Evolutionary conservation across 2,888 invertebrate genomes (phyloP).

Genomic region (Tenthredo amoena): DNA sequence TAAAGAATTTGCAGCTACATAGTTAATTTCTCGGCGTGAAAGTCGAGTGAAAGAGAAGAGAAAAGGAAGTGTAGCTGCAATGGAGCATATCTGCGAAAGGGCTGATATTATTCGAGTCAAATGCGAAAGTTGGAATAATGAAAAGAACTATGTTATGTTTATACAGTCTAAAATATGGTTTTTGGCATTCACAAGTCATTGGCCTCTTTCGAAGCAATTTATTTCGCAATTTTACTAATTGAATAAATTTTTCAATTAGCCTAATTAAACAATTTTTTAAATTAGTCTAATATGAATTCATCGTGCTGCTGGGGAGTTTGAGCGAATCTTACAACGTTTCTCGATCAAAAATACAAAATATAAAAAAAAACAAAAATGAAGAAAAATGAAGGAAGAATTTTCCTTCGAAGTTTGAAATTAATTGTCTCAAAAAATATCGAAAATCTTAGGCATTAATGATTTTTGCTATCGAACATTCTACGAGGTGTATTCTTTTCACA

Average conservation of each 20-base stretch:
- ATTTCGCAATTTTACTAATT: neutral
- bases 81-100: conserved; percentile 26
- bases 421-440: neutral
- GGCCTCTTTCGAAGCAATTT: neutral
- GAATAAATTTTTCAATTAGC: neutral
- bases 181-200: neutral
- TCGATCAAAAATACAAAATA: neutral
- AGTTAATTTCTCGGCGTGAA: conserved; percentile 13
- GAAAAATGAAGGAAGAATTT: neutral
- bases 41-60: conserved; percentile 44
- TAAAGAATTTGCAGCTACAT: neutral
- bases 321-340: neutral
- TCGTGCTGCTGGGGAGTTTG: neutral
- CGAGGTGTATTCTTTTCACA: too few relatives aligned
- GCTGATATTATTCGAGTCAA: conserved; percentile 6
- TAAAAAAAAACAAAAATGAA: neutral
- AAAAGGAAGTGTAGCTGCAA: conserved; percentile 31
- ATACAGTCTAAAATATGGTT: neutral
- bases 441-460: too few relatives aligned
- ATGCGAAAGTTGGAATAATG: neutral
- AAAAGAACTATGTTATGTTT: neutral
- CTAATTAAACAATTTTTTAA: neutral
- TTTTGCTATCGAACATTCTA: too few relatives aligned
- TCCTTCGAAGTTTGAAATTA: too few relatives aligned
- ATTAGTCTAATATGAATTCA: neutral